Evolutionary conservation across 2,113 vertebrate species (phyloP).

Genomic region (Dicerorhinus sumatrensis): DNA sequence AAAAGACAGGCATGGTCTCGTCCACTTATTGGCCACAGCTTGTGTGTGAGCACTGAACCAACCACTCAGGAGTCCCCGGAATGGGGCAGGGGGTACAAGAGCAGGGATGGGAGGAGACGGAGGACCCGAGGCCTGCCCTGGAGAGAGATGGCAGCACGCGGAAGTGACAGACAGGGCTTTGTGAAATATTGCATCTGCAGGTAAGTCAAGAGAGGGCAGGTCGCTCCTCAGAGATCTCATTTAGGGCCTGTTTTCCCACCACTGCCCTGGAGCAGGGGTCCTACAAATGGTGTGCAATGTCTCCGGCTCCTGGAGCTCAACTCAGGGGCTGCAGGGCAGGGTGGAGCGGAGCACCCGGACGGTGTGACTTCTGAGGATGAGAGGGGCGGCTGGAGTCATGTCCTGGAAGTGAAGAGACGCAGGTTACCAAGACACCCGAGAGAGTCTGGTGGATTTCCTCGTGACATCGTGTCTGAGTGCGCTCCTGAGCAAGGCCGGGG

Average conservation of each 20-base stretch:
- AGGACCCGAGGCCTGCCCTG: background rate
- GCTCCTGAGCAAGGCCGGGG: accelerated
- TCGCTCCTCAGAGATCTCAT: background rate
- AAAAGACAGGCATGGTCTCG: background rate
- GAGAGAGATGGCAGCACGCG: accelerated
- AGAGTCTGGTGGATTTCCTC: background rate
- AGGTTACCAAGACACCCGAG: background rate
- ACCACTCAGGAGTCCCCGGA: background rate
- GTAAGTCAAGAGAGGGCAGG: background rate
- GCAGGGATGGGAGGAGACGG: background rate
- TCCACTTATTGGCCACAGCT: background rate
- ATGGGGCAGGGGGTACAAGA: background rate
- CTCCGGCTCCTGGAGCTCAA: background rate
- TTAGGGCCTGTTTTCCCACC: background rate
- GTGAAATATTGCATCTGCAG: background rate
- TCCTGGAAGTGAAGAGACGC: background rate
- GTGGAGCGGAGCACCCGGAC: accelerated
- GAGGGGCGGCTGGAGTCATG: too few species aligned
- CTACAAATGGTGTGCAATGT: accelerated
- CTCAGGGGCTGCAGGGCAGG: background rate
- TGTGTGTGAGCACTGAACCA: too few species aligned
- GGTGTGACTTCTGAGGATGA: background rate
- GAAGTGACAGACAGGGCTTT: background rate
- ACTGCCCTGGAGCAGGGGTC: background rate
- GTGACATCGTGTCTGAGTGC: accelerated